A percentile compares a stretch with the other conserved stretches of the same genome.
Conservation (phyloP, 2,113 vertebrate species). For the Gavia stellata region DNA sequence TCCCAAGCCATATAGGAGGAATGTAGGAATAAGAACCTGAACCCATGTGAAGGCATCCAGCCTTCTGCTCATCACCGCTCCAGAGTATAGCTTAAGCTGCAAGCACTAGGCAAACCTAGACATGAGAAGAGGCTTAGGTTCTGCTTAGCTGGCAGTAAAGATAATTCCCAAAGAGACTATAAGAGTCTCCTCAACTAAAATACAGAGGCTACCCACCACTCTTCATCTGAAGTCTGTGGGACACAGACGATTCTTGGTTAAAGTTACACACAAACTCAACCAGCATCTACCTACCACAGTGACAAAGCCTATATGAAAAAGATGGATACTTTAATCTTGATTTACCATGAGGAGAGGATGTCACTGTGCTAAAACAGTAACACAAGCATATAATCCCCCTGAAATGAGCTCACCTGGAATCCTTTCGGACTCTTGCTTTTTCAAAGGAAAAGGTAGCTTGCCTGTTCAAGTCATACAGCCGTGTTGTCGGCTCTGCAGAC, state of each 20-base stretch:
- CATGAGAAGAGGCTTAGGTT: background rate
- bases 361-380: background rate
- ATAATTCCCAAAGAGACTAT: background rate
- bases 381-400: background rate
- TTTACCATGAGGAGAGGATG: background rate
- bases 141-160: background rate
- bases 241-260: background rate
- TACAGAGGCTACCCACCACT: background rate
- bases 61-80: background rate
- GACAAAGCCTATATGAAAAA: background rate
- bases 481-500: constrained; percentile 87
- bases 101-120: background rate
- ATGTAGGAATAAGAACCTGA: background rate
- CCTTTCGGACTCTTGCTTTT: constrained; percentile 84
- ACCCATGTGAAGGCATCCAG: background rate
- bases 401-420: constrained; percentile 78
- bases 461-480: constrained; percentile 77
- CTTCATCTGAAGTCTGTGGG: background rate
- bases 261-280: background rate
- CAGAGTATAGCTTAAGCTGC: background rate
- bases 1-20: background rate
- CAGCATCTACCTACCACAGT: background rate
- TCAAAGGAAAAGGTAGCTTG: constrained; percentile 86
- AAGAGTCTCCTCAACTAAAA: background rate
- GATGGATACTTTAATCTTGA: background rate